phyloP scores from a whole-genome alignment of 2,113 vertebrate species.

The Solea solea region DNA sequence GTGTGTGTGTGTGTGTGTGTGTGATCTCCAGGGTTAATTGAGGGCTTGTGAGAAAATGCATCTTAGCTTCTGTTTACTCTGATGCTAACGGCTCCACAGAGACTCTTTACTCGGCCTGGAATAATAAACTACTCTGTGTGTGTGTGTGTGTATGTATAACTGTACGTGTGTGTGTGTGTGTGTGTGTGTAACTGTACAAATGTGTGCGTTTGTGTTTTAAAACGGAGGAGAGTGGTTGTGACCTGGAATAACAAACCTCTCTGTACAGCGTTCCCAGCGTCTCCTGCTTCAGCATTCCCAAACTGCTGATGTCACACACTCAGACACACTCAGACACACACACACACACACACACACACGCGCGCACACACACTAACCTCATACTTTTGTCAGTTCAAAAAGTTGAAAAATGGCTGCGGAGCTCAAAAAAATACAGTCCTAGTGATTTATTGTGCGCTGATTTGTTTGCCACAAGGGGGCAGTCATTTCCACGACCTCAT shows the following conservation, averaged over 20 bases:
- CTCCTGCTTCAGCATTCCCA: conserved; percentile 67
- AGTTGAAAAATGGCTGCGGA: too few relatives aligned
- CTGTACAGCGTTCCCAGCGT: conserved; percentile 58
- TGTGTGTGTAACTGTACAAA: conserved; percentile 22
- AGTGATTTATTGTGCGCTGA: too few relatives aligned
- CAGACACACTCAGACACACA: not conserved
- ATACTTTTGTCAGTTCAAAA: too few relatives aligned
- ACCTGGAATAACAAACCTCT: conserved; percentile 77
- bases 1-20: conserved; percentile 24
- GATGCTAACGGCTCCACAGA: conserved; percentile 68
- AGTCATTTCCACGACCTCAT: too few relatives aligned
- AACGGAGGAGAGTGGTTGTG: conserved; percentile 27
- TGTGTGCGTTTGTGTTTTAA: conserved; percentile 45
- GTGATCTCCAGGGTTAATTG: conserved; percentile 57
- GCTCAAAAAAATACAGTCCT: too few relatives aligned
- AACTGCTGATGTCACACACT: conserved; percentile 72
- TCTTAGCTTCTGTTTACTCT: conserved; percentile 69
- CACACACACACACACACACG: not conserved
- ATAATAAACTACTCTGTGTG: conserved; percentile 61
- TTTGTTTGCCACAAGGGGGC: too few relatives aligned
- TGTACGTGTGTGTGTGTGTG: conserved; percentile 22
- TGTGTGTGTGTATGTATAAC: conserved; percentile 8
- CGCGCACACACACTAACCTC: too few relatives aligned
- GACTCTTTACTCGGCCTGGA: conserved; percentile 60
- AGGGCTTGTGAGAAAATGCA: conserved; percentile 73